These are phyloP conservation scores for Galerucella pusilla DNA, from an alignment of 2,888 invertebrate species.

Conservation along the genomic window DNA sequence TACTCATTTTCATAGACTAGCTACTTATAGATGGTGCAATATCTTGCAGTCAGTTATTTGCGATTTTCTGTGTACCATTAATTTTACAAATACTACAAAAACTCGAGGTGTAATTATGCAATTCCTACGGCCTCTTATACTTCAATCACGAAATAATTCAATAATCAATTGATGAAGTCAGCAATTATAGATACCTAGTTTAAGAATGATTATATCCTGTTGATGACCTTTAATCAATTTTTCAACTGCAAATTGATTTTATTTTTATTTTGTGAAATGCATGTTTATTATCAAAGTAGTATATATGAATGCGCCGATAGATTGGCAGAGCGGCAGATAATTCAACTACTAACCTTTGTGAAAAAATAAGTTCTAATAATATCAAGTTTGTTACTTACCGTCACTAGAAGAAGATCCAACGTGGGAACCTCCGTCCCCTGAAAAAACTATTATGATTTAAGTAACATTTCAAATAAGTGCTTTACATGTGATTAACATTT, in stretches of 20 bases:
- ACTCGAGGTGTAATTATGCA: conserved; percentile 47
- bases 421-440: conserved; percentile 63
- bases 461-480: not conserved
- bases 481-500: not conserved
- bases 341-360: no score
- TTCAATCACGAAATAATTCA: conserved; percentile 49
- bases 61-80: conserved; percentile 53
- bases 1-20: conserved; percentile 56
- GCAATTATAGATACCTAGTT: conserved; percentile 7
- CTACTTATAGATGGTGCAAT: conserved; percentile 59
- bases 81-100: conserved; percentile 51
- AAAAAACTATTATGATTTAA: conserved; percentile 50
- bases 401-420: conserved; percentile 64
- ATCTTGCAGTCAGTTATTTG: conserved; percentile 54
- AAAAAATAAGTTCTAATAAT: not conserved
- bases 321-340: no score
- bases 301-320: no score
- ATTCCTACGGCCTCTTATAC: conserved; percentile 44
- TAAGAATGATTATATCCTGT: conserved; percentile 15
- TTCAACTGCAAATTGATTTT: not conserved
- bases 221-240: conserved; percentile 1
- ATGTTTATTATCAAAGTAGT: not conserved
- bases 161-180: conserved; percentile 13
- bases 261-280: not conserved
- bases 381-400: conserved; percentile 56